Evolutionary conservation across 2,797 vertebrate species (phyloP), one percentile per base, ranked within the genome.

Genomic region (Sebastes cheni): DNA sequence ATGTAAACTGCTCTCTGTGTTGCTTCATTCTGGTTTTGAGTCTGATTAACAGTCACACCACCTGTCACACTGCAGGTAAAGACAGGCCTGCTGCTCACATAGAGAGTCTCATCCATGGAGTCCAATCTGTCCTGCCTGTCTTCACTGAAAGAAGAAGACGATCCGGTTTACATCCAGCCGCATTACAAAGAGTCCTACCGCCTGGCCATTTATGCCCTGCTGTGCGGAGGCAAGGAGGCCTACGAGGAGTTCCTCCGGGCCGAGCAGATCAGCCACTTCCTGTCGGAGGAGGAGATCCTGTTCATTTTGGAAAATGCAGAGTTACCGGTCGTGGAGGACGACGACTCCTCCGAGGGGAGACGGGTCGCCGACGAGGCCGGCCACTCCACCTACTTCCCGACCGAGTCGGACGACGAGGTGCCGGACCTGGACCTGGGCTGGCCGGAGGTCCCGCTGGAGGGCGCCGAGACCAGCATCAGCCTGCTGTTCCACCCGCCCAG

Each of bases 391-490:
- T 99, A 98, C 80, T 98, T 97, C 96, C 97, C 98, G 0, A 46
- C 92, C 4, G 96, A 97, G 76, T 99, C 97, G 0, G 97, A 99
- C 30, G 96, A 97, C 72, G 97, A 97, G 92, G 95, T 97, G 64
- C 97, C 98, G 4, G 97, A 98, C 85, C 95, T 98, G 83, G 97
- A 98, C 65, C 92, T 98, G 85, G 98, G 97, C 3, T 99, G 98
- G 97, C 97, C 97, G 0, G 95, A 95, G 52, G 89, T 96, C 36
- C 84, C 86, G 70, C 93, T 93, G 36, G 95, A 96, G 16, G 87
- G 92, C 55, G 80, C 83, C 3, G 91, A 95, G 59, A 98, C 97
- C 0, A 97, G 94, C 79, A 96, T 99, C 82, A 96, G 97, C 50
- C 92, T 98, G n/a, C 95, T 97, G 79, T 98, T 97, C 89, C 96